These are phyloP conservation scores for Lutra lutra DNA, from an alignment of 2,797 vertebrate genomes.

Conservation along the genomic window DNA sequence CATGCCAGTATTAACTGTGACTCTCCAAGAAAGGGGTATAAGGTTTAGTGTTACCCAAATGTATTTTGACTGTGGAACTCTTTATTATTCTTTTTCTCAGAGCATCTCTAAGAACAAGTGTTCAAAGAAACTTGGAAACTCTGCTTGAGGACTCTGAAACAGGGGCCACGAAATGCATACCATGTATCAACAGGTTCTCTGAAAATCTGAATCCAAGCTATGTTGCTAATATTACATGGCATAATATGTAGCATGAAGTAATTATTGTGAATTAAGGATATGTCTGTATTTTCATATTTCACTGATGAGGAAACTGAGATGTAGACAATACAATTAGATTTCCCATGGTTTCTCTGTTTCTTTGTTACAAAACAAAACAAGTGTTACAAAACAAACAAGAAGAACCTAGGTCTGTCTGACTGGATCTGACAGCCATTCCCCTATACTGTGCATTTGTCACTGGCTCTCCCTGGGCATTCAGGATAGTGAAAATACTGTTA, in stretches of 20 bases:
- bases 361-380: background rate
- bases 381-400: background rate
- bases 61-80: background rate
- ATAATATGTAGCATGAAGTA: background rate
- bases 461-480: background rate
- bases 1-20: background rate
- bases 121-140: background rate
- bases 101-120: background rate
- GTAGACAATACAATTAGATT: background rate
- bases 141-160: background rate
- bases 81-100: background rate
- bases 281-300: background rate
- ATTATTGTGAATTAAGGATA: background rate
- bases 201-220: background rate
- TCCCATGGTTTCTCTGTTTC: background rate
- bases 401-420: background rate
- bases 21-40: background rate
- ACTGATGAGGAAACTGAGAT: conserved; percentile 18
- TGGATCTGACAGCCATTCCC: background rate
- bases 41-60: conserved; percentile 40
- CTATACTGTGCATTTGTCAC: background rate
- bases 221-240: background rate
- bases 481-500: background rate
- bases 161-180: background rate
- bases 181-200: background rate